Evolutionary conservation across 2,113 vertebrate genomes (phyloP).

Genomic region (Amia ocellicauda): DNA sequence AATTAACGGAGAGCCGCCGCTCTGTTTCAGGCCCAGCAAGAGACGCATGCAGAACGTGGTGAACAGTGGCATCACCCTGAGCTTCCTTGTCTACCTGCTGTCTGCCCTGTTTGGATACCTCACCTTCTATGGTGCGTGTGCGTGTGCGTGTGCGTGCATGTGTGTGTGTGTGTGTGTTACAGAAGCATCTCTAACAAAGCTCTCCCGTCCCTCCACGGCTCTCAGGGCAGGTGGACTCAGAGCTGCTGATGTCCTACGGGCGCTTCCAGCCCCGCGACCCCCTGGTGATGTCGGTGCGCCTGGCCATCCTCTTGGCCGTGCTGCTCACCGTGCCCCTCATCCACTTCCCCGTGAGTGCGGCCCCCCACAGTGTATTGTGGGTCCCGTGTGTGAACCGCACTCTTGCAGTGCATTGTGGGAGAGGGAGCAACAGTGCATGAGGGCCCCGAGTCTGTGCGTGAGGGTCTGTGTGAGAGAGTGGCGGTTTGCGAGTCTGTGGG

Average conservation of each 20-base stretch:
- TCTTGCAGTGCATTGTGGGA: no score
- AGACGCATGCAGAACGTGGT: constrained; percentile 85
- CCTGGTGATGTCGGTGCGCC: constrained; percentile 76
- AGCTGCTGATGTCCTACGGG: constrained; percentile 78
- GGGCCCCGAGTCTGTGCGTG: no score
- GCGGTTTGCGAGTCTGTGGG: not conserved
- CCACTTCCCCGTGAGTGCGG: constrained; percentile 88
- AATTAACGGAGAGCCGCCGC: not conserved
- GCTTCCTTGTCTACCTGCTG: constrained; percentile 80
- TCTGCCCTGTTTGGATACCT: constrained; percentile 94
- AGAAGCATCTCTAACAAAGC: not conserved
- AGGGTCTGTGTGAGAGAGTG: no score
- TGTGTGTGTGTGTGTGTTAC: not conserved
- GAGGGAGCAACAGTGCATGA: no score
- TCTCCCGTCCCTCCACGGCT: no score
- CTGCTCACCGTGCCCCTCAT: constrained; percentile 89
- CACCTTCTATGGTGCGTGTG: constrained; percentile 87
- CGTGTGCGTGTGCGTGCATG: no score
- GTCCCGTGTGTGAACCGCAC: no score
- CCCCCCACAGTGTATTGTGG: no score
- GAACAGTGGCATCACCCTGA: constrained; percentile 78
- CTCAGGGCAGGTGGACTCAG: constrained; percentile 80
- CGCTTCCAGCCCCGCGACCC: constrained; percentile 72
- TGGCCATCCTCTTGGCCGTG: constrained; percentile 82
- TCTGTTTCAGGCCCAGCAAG: constrained; percentile 77